Base-by-base conservation (phyloP, 2,888 invertebrate genomes). In the Ecdyonurus torrentis region DNA sequence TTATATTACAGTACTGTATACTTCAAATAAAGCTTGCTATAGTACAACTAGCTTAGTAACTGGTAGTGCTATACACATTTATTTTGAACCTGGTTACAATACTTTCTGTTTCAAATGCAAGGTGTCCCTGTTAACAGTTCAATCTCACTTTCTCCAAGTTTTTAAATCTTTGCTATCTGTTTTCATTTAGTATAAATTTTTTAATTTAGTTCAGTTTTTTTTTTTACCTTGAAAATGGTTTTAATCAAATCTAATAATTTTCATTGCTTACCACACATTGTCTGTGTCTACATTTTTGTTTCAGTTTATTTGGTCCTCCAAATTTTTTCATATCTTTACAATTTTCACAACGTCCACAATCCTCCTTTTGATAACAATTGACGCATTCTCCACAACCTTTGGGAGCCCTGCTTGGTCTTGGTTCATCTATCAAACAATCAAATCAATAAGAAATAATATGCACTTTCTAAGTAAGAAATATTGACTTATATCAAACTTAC, bases 361-460 rank as follows among this genome's bases (percentile, higher is more conserved):
- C 85, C 68, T 85, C 84, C 1, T 75, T 79, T 63, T 83, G 76
- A 55, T 82, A 76, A 70, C 91, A 91, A 0, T 87, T 87, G 67
- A 82, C 83, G 71, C 91, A 91, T 64, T 83, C 81, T 0, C 89
- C 89, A 71, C 90, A 91, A 63, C 83, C 78, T 70, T 78, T 80
- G 69, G 68, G 69, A 70, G 71, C 58, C 22, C 58, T 62, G 23
- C 62, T 37, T 10, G 7, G 7, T 37, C 37, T 5, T 15, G 37
- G 15, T 15, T 37, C 37, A 37, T 37, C 37, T 37, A 15, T 37
- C 37, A 37, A 37, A 15, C 7, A 37, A 37, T 10, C 37, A 37
- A 37, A 37, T 15, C n/a, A n/a, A 10, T 50, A 50, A 50, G 18
- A 50, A n/a, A n/a, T n/a, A n/a, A n/a, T 10, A 50, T 50, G 50